Evolutionary conservation across 2,888 invertebrate genomes (phyloP).

Genomic region (Erebia palarica): DNA sequence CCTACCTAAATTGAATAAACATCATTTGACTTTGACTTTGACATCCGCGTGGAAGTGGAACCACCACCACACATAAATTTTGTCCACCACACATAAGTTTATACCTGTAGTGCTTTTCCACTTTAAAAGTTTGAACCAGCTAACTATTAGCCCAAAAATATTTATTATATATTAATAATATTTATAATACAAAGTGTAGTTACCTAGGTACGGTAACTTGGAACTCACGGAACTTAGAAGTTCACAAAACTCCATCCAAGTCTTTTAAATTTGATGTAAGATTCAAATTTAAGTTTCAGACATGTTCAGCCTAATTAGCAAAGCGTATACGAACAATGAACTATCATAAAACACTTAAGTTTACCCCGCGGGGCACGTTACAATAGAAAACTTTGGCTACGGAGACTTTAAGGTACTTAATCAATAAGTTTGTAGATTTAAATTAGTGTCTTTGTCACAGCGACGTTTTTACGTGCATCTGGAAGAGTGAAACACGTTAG

Average conservation of each 20-base stretch:
- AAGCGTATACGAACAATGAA: slow-evolving; percentile 31
- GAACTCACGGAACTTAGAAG: background rate
- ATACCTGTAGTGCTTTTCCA: too few species aligned
- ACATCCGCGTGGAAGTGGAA: too few species aligned
- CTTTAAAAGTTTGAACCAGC: background rate
- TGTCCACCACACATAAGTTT: too few species aligned
- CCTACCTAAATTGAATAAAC: too few species aligned
- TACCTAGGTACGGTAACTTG: slow-evolving; percentile 1
- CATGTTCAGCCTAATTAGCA: slow-evolving; percentile 25
- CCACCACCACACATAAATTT: too few species aligned
- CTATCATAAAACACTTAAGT: slow-evolving; percentile 27
- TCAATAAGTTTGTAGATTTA: slow-evolving; percentile 11
- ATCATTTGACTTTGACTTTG: too few species aligned
- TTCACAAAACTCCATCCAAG: background rate
- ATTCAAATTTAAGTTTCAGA: slow-evolving; percentile 24
- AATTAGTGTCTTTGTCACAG: background rate
- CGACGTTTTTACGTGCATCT: too few species aligned
- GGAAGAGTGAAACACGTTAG: too few species aligned
- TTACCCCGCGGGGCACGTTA: slow-evolving; percentile 1
- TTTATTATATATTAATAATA: too few species aligned
- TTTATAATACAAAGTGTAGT: background rate
- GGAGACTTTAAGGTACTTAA: background rate
- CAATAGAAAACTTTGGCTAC: slow-evolving; percentile 4
- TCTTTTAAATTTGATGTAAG: slow-evolving; percentile 20
- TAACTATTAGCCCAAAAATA: background rate